These are phyloP conservation scores for Myoxocephalus aenaeus DNA, from an alignment of 2,797 vertebrate species.

Conservation along the genomic window DNA sequence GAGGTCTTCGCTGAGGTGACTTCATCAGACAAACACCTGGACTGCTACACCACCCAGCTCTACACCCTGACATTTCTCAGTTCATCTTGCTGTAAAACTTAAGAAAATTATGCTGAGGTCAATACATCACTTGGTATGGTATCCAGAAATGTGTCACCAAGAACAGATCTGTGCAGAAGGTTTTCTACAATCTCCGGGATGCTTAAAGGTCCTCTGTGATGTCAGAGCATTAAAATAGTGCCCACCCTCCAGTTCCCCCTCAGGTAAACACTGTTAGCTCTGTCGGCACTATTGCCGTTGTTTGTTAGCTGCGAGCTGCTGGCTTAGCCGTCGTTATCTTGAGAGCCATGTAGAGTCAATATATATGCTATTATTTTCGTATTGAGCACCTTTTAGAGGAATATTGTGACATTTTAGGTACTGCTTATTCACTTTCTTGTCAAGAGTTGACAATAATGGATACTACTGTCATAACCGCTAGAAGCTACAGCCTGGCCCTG, in stretches of 20 bases:
- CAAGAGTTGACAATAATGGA: neutral
- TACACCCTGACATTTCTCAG: neutral
- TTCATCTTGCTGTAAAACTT: constrained; percentile 5
- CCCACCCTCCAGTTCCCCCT: neutral
- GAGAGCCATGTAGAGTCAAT: neutral
- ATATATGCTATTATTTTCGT: neutral
- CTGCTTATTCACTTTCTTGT: neutral
- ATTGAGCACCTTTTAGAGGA: neutral
- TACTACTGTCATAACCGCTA: neutral
- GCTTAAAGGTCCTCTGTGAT: too few relatives aligned
- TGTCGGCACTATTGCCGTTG: neutral
- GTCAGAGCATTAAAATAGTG: neutral
- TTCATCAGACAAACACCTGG: constrained; percentile 1
- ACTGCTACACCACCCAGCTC: constrained; percentile 1
- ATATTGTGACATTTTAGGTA: neutral
- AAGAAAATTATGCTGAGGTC: neutral
- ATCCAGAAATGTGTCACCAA: neutral
- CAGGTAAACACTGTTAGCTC: neutral
- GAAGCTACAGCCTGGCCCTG: neutral
- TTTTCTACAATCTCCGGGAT: constrained; percentile 2
- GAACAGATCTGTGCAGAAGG: constrained; percentile 1
- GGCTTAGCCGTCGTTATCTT: neutral
- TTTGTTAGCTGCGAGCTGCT: neutral
- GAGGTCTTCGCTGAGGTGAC: constrained; percentile 11
- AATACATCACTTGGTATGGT: neutral